Percentiles rank a stretch among this genome's conserved stretches.
These are phyloP conservation scores for Samia ricini DNA, from an alignment of 1,140 invertebrate genomes.

Conservation along the genomic window DNA sequence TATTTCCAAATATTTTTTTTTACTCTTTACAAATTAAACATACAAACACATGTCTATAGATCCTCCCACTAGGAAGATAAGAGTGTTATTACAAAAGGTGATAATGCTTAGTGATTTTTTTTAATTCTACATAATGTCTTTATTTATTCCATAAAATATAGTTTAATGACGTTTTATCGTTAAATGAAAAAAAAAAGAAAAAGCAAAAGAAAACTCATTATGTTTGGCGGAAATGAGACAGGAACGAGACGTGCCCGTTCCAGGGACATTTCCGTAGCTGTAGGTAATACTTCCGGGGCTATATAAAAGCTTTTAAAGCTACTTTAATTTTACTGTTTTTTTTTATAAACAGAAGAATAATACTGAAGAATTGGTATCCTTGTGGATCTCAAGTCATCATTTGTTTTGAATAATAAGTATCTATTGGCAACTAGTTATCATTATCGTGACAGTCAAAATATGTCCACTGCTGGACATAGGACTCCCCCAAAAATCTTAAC, in stretches of 20 bases:
- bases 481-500: too few species aligned
- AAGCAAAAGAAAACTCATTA: background rate
- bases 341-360: background rate
- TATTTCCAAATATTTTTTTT: too few species aligned
- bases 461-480: too few species aligned
- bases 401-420: too few species aligned
- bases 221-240: conserved; percentile 2
- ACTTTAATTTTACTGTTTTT: background rate
- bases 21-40: too few species aligned
- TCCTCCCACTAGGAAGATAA: too few species aligned
- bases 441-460: too few species aligned
- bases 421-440: too few species aligned
- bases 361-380: background rate
- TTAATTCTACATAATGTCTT: too few species aligned
- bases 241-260: conserved; percentile 4
- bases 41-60: too few species aligned
- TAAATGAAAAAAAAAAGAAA: background rate
- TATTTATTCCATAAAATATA: background rate
- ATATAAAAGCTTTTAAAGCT: background rate
- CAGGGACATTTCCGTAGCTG: background rate
- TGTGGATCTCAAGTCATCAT: background rate
- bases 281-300: conserved; percentile 7
- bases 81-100: too few species aligned
- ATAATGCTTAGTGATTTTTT: too few species aligned
- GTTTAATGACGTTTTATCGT: background rate